Conservation (phyloP, 1,140 invertebrate species). For the Mya arenaria region DNA sequence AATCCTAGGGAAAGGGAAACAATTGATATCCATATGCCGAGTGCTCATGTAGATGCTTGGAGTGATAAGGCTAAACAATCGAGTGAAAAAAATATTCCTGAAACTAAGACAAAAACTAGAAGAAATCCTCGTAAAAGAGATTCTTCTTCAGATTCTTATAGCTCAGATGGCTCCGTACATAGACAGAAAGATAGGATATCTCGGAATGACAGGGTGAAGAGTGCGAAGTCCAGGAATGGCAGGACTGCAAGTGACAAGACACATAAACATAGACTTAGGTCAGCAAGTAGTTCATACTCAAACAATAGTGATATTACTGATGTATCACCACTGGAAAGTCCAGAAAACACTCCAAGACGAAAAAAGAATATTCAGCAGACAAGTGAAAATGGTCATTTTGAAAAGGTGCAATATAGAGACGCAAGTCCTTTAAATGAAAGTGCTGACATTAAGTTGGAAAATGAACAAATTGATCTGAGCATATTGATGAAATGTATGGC, state of each 20-base stretch:
- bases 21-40: conserved; percentile 42
- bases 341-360: conserved; percentile 55
- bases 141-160: neutral
- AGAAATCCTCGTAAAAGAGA: conserved; percentile 4
- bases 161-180: neutral
- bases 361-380: conserved; percentile 11
- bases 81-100: neutral
- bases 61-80: too few species aligned
- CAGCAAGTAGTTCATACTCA: conserved; percentile 61
- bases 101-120: conserved; percentile 11
- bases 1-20: conserved; percentile 49
- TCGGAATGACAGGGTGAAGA: conserved; percentile 25
- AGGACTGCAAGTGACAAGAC: conserved; percentile 4
- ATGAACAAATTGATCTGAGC: conserved; percentile 72
- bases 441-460: conserved; percentile 58
- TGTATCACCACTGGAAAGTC: conserved; percentile 76
- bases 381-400: conserved; percentile 35
- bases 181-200: neutral
- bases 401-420: conserved; percentile 55
- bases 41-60: conserved; percentile 40
- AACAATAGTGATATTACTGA: conserved; percentile 78
- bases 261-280: neutral
- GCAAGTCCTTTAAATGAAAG: conserved; percentile 5
- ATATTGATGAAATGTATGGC: conserved; percentile 78
- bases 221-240: conserved; percentile 30